Base-by-base conservation (phyloP, 2,888 invertebrate species). In the Horisme vitalbata region DNA sequence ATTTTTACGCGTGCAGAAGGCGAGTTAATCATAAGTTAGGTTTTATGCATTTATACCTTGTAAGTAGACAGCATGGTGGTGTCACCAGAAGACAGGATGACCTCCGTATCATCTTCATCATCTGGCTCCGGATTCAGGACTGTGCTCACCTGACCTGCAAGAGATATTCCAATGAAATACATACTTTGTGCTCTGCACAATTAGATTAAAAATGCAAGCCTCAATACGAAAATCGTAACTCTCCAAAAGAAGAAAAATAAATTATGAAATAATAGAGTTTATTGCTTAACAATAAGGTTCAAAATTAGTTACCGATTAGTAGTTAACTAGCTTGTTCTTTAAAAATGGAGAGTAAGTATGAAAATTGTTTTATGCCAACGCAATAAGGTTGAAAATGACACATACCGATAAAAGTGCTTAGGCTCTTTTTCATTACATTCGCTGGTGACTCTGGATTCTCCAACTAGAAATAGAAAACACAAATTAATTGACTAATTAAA, bases 361-460 rank as follows among this genome's bases (percentile, higher is more conserved):
- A n/a, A n/a, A n/a, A n/a, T n/a, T n/a, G n/a, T n/a, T n/a, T n/a
- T n/a, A n/a, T n/a, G n/a, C n/a, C n/a, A n/a, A n/a, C n/a, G n/a
- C n/a, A n/a, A n/a, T n/a, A n/a, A n/a, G n/a, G 5, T 30, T 18
- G 18, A 10, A 15, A 15, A 31, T 30, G 1, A 9, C 9, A 9
- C 30, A 35, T 75, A 92, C 92, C 93, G 62, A 94, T 90, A 70
- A 94, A 94, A 57, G 91, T 92, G 72, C 94, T 94, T 31, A 95
- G 84, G 63, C 94, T 94, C 68, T 93, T 92, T 74, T 94, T 94
- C 90, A 94, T 93, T 3, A 91, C 91, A 75, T 91, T 93, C 2
- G 93, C 94, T 23, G 94, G 91, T n/a, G 94, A 93, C 66, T 93
- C 92, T 30, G 93, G 92, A 59, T 92, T 93, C 66, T 94, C 93